Percentiles rank a stretch among this genome's conserved stretches.
Conservation (phyloP, 1,140 invertebrate genomes). For the Leptonema lineaticorne region DNA sequence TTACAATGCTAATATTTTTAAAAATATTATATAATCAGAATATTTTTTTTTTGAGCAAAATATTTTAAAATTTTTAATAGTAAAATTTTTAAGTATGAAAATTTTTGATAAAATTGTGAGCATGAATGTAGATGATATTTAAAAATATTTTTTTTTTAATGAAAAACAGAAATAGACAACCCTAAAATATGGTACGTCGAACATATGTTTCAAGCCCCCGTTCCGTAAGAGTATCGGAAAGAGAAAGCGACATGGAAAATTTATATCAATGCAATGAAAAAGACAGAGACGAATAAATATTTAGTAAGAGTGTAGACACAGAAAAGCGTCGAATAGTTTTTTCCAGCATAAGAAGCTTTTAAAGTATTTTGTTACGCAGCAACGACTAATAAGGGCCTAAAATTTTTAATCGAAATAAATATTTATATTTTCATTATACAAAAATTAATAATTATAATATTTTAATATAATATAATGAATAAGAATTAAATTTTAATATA, state of each 20-base stretch:
- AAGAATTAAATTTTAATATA: too few relatives aligned
- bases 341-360: slow-evolving; percentile 26
- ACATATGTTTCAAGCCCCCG: slow-evolving; percentile 24
- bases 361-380: slow-evolving; percentile 25
- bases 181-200: background rate
- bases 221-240: slow-evolving; percentile 23
- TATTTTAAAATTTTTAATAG: too few relatives aligned
- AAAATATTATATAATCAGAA: too few relatives aligned
- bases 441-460: too few relatives aligned
- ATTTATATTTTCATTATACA: background rate
- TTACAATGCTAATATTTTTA: too few relatives aligned
- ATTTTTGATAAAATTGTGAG: too few relatives aligned
- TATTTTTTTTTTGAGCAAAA: too few relatives aligned
- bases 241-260: slow-evolving; percentile 4
- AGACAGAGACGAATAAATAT: slow-evolving; percentile 24
- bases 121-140: too few relatives aligned
- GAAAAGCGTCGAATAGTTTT: slow-evolving; percentile 21
- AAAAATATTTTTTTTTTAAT: background rate
- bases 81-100: too few relatives aligned
- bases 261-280: background rate
- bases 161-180: background rate
- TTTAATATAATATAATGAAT: too few relatives aligned
- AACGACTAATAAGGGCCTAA: background rate
- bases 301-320: slow-evolving; percentile 18
- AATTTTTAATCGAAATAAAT: too few relatives aligned